Evolutionary conservation across 2,888 invertebrate genomes (phyloP), one percentile per base, ranked within the genome.

Genomic region (Cyaniris semiargus): DNA sequence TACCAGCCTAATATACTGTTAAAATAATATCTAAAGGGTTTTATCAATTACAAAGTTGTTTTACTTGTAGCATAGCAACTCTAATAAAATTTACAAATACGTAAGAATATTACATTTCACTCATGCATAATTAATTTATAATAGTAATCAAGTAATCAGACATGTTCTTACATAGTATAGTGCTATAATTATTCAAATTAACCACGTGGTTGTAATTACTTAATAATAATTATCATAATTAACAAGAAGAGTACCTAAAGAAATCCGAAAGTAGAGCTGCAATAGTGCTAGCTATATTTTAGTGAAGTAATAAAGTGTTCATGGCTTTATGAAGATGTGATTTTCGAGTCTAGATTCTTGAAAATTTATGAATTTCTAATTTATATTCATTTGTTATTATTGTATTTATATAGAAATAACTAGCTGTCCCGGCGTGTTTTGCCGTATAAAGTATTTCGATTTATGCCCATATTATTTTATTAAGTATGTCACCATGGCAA

Each of bases 91-190:
- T 23, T 72, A 76, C 31, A 15, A 70, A 70, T 77, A 58, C 75
- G 56, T 76, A 60, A 76, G 44, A 66, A 70, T 44, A 44, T 71
- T 74, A 79, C 66, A 31, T 66, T 66, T 66, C 27, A 31, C 66
- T 66, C 27, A 66, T 66, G 27, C 66, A 66, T 66, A 60, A 66
- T 31, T 66, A 27, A 66, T 66, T 27, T 66, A 31, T 53, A 53
- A 1, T 48, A 4, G 48, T 48, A 48, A 48, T 48, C 48, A 48
- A 27, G 15, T 66, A 66, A 31, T 66, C 15, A 66, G 66, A 66
- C 66, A 66, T 27, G 27, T 27, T 66, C 60, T 66, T 66, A 66
- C 27, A 66, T 66, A 66, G 31, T 15, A 31, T 31, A 31, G 31
- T 66, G 66, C 66, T 66, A 6, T 27, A 66, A 66, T 66, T 66